Evolutionary conservation across 2,113 vertebrate species (phyloP).

Genomic region (Bubalus kerabau): DNA sequence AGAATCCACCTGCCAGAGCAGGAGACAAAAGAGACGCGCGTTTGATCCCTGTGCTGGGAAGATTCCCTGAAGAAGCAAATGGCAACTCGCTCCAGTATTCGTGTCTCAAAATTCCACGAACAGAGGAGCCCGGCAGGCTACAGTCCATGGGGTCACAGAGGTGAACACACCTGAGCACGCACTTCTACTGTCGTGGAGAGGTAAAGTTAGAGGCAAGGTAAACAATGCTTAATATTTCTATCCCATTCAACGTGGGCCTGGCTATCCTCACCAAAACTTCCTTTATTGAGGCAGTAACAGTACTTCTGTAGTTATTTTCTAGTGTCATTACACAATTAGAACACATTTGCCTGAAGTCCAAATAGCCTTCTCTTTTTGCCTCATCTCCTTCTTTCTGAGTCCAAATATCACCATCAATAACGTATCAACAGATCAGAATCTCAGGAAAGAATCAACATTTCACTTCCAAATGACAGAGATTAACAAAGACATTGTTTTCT

Average conservation of each 20-base stretch:
- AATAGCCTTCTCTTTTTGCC: background rate
- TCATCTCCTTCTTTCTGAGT: background rate
- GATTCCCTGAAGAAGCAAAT: background rate
- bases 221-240: background rate
- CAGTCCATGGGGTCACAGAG: background rate
- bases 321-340: background rate
- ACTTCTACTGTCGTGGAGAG: background rate
- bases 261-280: background rate
- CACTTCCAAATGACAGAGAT: background rate
- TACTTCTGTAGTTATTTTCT: background rate
- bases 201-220: background rate
- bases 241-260: background rate
- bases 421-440: background rate
- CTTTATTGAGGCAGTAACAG: background rate
- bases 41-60: background rate
- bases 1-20: background rate
- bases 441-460: background rate
- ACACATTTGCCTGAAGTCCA: background rate
- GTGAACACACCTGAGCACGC: background rate
- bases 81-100: background rate
- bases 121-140: background rate
- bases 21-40: background rate
- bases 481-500: slow-evolving; percentile 39
- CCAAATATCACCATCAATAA: background rate
- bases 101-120: background rate